A percentile compares a stretch with the other conserved stretches of the same genome.
Conservation (phyloP, 2,888 invertebrate species). For the Villa cingulata region DNA sequence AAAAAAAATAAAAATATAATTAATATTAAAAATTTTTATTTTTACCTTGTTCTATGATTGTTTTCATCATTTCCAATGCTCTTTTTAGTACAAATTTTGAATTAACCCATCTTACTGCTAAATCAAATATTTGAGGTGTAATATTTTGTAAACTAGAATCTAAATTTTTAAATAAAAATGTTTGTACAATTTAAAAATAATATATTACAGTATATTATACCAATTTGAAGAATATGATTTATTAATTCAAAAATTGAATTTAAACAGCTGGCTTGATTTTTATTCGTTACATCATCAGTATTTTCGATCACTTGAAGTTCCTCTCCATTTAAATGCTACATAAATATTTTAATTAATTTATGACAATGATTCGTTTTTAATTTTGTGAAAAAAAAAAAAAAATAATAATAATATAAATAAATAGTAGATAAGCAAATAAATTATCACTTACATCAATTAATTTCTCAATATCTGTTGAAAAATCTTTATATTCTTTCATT, state of each 20-base stretch:
- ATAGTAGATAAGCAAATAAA: too few relatives aligned
- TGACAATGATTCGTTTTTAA: too few relatives aligned
- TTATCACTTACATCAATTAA: constrained; percentile 28
- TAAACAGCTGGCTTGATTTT: constrained; percentile 3
- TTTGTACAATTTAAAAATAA: not conserved
- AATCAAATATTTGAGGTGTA: constrained; percentile 24
- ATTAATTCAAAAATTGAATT: constrained; percentile 17
- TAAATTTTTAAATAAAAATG: too few relatives aligned
- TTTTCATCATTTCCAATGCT: constrained; percentile 25
- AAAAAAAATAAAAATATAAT: not conserved
- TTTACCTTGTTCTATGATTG: constrained; percentile 22
- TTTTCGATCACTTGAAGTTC: too few relatives aligned
- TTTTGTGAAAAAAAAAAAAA: too few relatives aligned
- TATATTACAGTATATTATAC: constrained; percentile 14
- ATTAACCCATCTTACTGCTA: constrained; percentile 25
- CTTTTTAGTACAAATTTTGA: constrained; percentile 23
- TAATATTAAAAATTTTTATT: not conserved
- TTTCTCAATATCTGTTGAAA: constrained; percentile 26
- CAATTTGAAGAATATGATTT: constrained; percentile 23
- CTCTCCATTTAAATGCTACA: too few relatives aligned
- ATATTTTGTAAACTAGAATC: too few relatives aligned
- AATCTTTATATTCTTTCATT: constrained; percentile 24
- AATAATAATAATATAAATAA: too few relatives aligned
- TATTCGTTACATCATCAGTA: not conserved
- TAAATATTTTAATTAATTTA: too few relatives aligned